phyloP scores from a whole-genome alignment of 2,113 vertebrate species.

The Ptilonorhynchus violaceus region DNA sequence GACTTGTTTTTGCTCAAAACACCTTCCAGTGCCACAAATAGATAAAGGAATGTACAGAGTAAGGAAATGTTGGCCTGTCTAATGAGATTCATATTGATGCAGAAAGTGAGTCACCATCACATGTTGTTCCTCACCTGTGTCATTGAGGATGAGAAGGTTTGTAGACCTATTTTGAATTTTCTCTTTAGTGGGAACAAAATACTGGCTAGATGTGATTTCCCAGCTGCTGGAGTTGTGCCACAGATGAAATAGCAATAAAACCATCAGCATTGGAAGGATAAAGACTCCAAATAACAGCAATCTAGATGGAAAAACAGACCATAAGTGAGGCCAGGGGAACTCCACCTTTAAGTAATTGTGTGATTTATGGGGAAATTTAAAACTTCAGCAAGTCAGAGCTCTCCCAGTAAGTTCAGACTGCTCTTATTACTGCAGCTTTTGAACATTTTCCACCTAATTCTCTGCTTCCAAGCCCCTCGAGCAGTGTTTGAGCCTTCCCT shows the following conservation, averaged over 20 bases:
- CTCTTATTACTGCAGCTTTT: background rate
- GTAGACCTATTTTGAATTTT: slow-evolving; percentile 65
- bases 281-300: slow-evolving; percentile 75
- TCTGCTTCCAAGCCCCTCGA: background rate
- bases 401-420: background rate
- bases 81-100: background rate
- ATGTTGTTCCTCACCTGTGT: slow-evolving; percentile 77
- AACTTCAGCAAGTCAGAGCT: background rate
- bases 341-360: background rate
- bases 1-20: background rate
- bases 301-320: slow-evolving; percentile 63
- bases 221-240: slow-evolving; percentile 27
- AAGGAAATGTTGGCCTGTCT: background rate
- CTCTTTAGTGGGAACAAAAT: slow-evolving; percentile 79
- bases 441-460: background rate
- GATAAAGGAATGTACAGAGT: background rate
- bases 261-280: slow-evolving; percentile 63
- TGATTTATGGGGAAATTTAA: background rate
- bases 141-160: slow-evolving; percentile 86
- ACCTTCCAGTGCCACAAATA: background rate
- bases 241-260: slow-evolving; percentile 44
- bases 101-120: background rate
- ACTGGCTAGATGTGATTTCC: slow-evolving; percentile 78
- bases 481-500: background rate
- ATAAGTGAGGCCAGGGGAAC: background rate